Conservation (phyloP, 2,113 vertebrate species). For the Mormyrus iriodes region DNA sequence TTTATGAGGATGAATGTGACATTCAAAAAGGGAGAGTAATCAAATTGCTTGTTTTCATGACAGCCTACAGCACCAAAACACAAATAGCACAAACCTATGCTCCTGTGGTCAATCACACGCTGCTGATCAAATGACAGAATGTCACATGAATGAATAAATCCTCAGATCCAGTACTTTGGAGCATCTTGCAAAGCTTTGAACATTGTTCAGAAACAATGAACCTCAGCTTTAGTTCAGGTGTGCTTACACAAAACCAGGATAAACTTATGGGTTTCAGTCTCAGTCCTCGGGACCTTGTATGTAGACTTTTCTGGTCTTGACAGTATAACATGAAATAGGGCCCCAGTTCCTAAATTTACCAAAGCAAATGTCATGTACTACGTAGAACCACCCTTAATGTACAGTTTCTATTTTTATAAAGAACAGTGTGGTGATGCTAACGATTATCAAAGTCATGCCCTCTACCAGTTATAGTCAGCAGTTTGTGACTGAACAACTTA, state of each 20-base stretch:
- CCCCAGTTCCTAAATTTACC: neutral
- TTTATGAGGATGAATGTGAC: neutral
- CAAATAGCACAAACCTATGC: neutral
- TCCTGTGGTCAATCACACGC: neutral
- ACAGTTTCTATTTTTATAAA: neutral
- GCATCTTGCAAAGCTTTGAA: neutral
- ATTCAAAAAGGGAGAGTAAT: neutral
- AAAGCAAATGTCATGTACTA: neutral
- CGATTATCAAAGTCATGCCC: no score
- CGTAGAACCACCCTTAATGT: neutral
- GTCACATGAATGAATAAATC: neutral
- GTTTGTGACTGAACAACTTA: neutral
- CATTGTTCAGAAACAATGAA: neutral
- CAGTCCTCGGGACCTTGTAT: neutral
- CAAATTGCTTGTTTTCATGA: neutral
- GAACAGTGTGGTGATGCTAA: neutral
- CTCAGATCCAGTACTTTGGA: neutral
- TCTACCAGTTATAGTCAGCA: neutral
- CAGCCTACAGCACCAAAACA: neutral
- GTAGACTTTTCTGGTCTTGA: neutral
- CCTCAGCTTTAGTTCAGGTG: neutral
- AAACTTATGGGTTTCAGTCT: neutral
- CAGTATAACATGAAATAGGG: neutral
- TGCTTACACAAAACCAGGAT: neutral
- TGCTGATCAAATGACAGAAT: neutral